These are phyloP conservation scores for Sebastes wilsoni DNA, from an alignment of 2,797 vertebrate genomes.

Conservation along the genomic window DNA sequence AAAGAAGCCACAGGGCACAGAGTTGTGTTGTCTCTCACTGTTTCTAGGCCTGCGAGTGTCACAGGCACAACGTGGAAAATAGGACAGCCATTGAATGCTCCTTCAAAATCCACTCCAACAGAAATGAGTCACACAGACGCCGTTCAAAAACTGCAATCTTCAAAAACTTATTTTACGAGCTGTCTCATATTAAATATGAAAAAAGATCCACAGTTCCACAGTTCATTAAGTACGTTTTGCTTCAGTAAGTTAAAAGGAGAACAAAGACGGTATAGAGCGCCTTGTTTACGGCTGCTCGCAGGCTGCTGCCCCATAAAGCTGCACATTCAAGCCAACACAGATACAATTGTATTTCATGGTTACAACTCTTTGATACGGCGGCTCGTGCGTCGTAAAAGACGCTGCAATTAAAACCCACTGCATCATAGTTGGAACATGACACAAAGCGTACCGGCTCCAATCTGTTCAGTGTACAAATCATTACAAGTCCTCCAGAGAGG, in stretches of 20 bases:
- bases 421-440: conserved; percentile 25
- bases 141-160: conserved; percentile 16
- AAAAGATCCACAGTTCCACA: conserved; percentile 13
- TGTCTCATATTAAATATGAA: conserved; percentile 11
- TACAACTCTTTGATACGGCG: conserved; percentile 43
- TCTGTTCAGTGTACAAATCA: conserved; percentile 41
- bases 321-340: conserved; percentile 50
- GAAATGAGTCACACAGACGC: conserved; percentile 47
- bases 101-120: conserved; percentile 51
- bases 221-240: conserved; percentile 32
- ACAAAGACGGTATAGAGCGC: conserved; percentile 12
- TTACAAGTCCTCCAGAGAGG: conserved; percentile 43
- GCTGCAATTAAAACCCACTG: conserved; percentile 46
- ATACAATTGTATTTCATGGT: conserved; percentile 52
- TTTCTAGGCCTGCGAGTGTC: conserved; percentile 43
- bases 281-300: conserved; percentile 53
- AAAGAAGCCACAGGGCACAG: conserved; percentile 56
- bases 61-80: conserved; percentile 51
- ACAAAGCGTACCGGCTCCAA: conserved; percentile 14
- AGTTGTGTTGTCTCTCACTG: conserved; percentile 52
- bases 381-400: conserved; percentile 34
- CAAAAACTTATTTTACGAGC: conserved; percentile 14
- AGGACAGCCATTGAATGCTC: conserved; percentile 55
- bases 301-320: conserved; percentile 46
- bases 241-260: conserved; percentile 13